Conservation (phyloP, 2,797 vertebrate genomes). For the Phoebastria nigripes region DNA sequence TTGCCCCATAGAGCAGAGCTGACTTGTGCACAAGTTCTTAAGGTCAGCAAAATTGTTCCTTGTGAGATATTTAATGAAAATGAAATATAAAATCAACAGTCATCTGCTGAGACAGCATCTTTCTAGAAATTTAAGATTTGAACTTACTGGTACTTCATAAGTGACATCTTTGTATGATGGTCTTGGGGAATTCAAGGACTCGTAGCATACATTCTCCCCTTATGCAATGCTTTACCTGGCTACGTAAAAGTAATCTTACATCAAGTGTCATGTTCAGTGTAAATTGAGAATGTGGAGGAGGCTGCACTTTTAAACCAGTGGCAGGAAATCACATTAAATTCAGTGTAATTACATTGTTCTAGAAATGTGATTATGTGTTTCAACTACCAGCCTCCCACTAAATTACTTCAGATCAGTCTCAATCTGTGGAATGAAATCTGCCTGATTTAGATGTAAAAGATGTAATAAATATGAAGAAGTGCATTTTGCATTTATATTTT, state of each 20-base stretch:
- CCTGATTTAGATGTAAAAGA: constrained; percentile 61
- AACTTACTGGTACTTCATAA: not conserved
- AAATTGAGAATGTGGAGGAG: constrained; percentile 32
- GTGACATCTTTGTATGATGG: not conserved
- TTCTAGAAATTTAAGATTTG: not conserved
- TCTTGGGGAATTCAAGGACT: not conserved
- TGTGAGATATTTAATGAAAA: not conserved
- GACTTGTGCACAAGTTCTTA: not conserved
- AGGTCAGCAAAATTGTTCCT: not conserved
- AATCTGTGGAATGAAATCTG: constrained; percentile 52
- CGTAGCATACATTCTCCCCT: not conserved
- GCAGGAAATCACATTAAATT: constrained; percentile 57
- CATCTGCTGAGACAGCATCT: not conserved
- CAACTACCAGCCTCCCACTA: constrained; percentile 49
- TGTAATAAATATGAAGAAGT: constrained; percentile 55
- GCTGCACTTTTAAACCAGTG: constrained; percentile 36
- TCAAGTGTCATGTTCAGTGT: constrained; percentile 10
- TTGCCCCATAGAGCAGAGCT: not conserved
- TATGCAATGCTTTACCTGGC: not conserved
- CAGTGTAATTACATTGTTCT: constrained; percentile 57
- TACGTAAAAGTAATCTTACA: not conserved
- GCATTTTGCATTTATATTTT: constrained; percentile 59
- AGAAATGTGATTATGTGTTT: constrained; percentile 61
- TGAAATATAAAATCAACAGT: not conserved
- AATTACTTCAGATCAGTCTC: constrained; percentile 62